Conservation (phyloP, 2,797 vertebrate genomes). For the Morus bassanus region DNA sequence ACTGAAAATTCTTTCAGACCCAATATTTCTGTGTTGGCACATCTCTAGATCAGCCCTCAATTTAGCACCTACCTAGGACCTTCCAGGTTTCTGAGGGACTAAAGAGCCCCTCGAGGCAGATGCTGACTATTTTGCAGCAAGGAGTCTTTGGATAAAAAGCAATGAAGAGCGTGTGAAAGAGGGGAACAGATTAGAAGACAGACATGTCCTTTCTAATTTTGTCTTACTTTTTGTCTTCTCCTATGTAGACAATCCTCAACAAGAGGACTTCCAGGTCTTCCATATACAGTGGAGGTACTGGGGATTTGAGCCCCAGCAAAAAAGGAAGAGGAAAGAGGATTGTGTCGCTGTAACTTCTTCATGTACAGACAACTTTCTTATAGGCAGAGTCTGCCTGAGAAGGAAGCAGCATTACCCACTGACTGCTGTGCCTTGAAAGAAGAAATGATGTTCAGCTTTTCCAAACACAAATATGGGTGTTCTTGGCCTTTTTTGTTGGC, state of each 20-base stretch:
- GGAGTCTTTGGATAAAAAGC: neutral
- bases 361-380: rapidly evolving
- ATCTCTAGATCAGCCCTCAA: neutral
- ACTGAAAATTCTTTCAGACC: neutral
- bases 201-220: neutral
- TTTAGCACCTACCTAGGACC: neutral
- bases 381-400: neutral
- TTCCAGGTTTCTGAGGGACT: neutral
- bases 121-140: neutral
- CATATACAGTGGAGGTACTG: rapidly evolving
- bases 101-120: neutral
- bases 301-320: neutral
- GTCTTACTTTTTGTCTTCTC: neutral
- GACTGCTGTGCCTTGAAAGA: neutral
- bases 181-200: neutral
- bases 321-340: neutral
- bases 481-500: neutral
- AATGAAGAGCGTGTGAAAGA: neutral
- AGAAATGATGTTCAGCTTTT: neutral
- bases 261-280: neutral
- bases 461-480: too few species aligned
- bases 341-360: neutral
- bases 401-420: neutral
- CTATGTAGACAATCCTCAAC: neutral
- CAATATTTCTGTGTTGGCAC: neutral